Percentiles rank a stretch among this genome's conserved stretches.
Conservation (phyloP, 2,888 invertebrate genomes). For the Andrena dorsata region DNA sequence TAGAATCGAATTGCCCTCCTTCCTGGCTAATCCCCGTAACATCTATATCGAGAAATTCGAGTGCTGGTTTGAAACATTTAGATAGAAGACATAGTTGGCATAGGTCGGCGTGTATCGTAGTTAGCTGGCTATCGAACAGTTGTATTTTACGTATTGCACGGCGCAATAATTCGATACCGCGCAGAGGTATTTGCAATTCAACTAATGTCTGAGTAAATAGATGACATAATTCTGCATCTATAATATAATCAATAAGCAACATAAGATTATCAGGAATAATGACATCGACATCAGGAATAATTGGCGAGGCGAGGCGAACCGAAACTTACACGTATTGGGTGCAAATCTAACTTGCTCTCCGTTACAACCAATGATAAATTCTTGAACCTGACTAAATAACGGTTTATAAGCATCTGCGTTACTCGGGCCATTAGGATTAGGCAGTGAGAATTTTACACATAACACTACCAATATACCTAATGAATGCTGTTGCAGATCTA, state of each 20-base stretch:
- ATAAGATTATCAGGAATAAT: slow-evolving; percentile 5
- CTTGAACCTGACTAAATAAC: slow-evolving; percentile 92
- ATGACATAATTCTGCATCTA: slow-evolving; percentile 96
- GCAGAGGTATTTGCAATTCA: slow-evolving; percentile 91
- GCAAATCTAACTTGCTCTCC: slow-evolving; percentile 94
- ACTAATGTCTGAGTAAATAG: slow-evolving; percentile 92
- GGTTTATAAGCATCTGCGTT: slow-evolving; percentile 84
- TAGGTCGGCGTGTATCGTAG: slow-evolving; percentile 97
- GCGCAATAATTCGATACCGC: slow-evolving; percentile 93
- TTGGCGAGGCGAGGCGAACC: background rate
- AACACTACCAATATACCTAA: slow-evolving; percentile 95
- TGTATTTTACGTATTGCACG: slow-evolving; percentile 96
- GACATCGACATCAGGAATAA: background rate
- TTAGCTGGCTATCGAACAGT: slow-evolving; percentile 94
- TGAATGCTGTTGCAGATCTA: slow-evolving; percentile 96
- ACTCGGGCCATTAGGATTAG: slow-evolving; percentile 77
- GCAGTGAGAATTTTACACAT: slow-evolving; percentile 91
- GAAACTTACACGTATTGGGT: slow-evolving; percentile 92
- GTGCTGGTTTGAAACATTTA: slow-evolving; percentile 96
- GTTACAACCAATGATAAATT: slow-evolving; percentile 94
- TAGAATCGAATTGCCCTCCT: slow-evolving; percentile 93
- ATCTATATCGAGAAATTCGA: slow-evolving; percentile 95
- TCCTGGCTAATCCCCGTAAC: slow-evolving; percentile 96
- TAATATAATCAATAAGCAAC: slow-evolving; percentile 20
- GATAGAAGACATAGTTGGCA: slow-evolving; percentile 96